Percentiles rank a stretch among this genome's conserved stretches.
Evolutionary conservation across 2,888 invertebrate species (phyloP).

Genomic region (Osmoderma eremita): DNA sequence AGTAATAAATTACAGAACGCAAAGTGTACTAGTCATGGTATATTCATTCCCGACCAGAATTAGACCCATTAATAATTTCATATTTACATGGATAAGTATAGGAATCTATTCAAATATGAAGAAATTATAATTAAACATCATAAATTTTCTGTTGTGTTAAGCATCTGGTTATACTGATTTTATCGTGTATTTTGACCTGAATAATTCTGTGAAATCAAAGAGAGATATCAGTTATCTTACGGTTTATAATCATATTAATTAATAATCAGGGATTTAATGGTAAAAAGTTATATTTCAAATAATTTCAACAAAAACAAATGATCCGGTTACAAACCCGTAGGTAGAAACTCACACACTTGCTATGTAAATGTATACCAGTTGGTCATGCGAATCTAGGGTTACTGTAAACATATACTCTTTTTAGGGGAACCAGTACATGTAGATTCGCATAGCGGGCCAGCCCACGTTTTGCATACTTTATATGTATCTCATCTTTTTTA

Average conservation of each 20-base stretch:
- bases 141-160: no score
- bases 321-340: background rate
- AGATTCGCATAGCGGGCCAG: slow-evolving; percentile 8
- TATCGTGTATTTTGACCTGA: background rate
- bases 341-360: slow-evolving; percentile 1
- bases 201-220: background rate
- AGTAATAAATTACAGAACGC: no score
- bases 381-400: slow-evolving; percentile 17
- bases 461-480: slow-evolving; percentile 9
- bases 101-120: no score
- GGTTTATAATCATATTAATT: no score
- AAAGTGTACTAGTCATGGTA: no score
- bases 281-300: background rate
- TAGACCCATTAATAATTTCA: no score
- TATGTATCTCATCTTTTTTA: background rate
- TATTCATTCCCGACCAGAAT: no score
- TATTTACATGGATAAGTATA: no score
- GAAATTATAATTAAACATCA: no score
- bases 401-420: slow-evolving; percentile 14
- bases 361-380: slow-evolving; percentile 9
- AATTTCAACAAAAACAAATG: background rate
- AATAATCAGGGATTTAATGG: background rate
- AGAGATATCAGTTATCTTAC: background rate
- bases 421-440: slow-evolving; percentile 12
- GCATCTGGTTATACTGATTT: no score